Base-by-base conservation (phyloP, 1,140 invertebrate species). In the Wasmannia auropunctata region DNA sequence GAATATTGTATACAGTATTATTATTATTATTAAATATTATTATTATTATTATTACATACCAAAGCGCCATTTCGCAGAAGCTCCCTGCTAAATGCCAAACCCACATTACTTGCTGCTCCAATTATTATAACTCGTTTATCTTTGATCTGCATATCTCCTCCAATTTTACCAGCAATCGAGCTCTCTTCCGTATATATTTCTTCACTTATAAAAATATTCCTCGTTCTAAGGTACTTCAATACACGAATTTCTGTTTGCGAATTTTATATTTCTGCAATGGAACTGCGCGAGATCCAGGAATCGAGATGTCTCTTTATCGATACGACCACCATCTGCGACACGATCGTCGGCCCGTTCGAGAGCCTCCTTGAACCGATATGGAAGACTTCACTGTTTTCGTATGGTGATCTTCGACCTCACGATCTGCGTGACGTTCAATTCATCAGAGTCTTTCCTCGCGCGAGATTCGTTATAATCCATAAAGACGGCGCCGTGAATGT, bases 41-140 rank as follows among this genome's bases (percentile, higher is more conserved):
- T n/a, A 28, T n/a, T n/a, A n/a, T n/a, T 28, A 11, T 54, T 49
- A 63, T 46, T 37, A 90, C 93, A 91, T 89, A 96, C 96, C 75
- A 91, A 92, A 46, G 91, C 95, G 3, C 95, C 95, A 69, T 95
- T 94, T 22, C 93, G 86, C 14, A 96, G 85, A 19, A 96, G 84
- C 86, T 96, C 95, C 58, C 92, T 94, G 84, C 93, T 92, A 60
- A 95, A 95, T 56, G 93, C 93, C n/a, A 96, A 74, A 2, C 95
- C 95, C 10, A 96, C 92, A n/a, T 92, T 93, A 70, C 92, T 93
- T 22, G 95, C 95, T 49, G 93, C 94, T 6, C 96, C 96, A 11
- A 95, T 95, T 6, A 96, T 91, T 25, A 96, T 93, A 6, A 93
- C 95, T 80, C 93, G 93, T 88, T 96, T 96, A 63, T 89, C 94